Conservation (phyloP, 1,140 invertebrate genomes). For the Apis mellifera region Amel_HAv3.1 CM009945.2:2791001-2791500, state of each 20-base stretch:
- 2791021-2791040: conserved; percentile 51
- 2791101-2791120: conserved; percentile 21
- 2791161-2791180: background rate
- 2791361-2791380: background rate
- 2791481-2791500: background rate
- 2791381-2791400: background rate
- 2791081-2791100: conserved; percentile 81
- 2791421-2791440: background rate
- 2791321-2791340: background rate
- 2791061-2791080: conserved; percentile 83
- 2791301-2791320: background rate
- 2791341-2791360: conserved; percentile 28
- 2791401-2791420: background rate
- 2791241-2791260: background rate
- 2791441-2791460: background rate
- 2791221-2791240: background rate
- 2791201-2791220: background rate
- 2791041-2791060: conserved; percentile 72
- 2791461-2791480: background rate
- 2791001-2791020: conserved; percentile 23
- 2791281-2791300: background rate
- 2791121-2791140: background rate
- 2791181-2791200: background rate
- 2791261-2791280: background rate
- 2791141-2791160: background rate